Conservation (phyloP, 2,888 invertebrate genomes). For the Latheticus oryzae region DNA sequence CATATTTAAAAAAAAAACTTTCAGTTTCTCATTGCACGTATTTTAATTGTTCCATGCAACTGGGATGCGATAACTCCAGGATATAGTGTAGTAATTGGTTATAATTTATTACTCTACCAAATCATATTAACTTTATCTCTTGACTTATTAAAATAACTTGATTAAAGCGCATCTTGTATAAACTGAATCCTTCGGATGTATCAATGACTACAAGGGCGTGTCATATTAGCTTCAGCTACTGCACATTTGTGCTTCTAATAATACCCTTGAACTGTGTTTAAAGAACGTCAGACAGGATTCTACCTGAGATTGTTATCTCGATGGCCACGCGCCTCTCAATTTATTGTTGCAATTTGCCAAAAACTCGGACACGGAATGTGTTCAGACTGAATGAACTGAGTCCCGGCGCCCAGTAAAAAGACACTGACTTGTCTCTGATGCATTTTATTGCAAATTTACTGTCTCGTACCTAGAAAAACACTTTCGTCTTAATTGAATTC, state of each 20-base stretch:
- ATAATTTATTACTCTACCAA: constrained; percentile 24
- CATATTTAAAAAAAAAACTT: no score
- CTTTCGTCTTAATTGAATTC: constrained; percentile 61
- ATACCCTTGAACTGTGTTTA: constrained; percentile 15
- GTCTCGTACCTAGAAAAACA: constrained; percentile 60
- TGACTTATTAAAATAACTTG: constrained; percentile 12
- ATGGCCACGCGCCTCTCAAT: constrained; percentile 59
- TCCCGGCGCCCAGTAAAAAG: constrained; percentile 46
- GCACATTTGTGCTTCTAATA: constrained; percentile 24
- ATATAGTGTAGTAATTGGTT: constrained; percentile 15
- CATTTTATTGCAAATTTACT: constrained; percentile 58
- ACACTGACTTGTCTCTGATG: constrained; percentile 45
- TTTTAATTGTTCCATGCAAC: constrained; percentile 16
- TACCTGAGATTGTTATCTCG: constrained; percentile 42
- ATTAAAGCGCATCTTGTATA: constrained; percentile 16
- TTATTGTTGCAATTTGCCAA: constrained; percentile 61
- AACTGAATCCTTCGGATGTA: not conserved
- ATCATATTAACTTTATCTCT: constrained; percentile 15
- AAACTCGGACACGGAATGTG: constrained; percentile 57
- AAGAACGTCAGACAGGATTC: constrained; percentile 20
- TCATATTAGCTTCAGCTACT: constrained; percentile 37
- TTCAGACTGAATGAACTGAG: constrained; percentile 37
- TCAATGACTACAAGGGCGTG: constrained; percentile 22
- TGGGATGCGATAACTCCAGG: no score
- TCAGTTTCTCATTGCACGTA: constrained; percentile 14